Evolutionary conservation across 2,113 vertebrate species (phyloP).

Genomic region (Apteryx owenii): DNA sequence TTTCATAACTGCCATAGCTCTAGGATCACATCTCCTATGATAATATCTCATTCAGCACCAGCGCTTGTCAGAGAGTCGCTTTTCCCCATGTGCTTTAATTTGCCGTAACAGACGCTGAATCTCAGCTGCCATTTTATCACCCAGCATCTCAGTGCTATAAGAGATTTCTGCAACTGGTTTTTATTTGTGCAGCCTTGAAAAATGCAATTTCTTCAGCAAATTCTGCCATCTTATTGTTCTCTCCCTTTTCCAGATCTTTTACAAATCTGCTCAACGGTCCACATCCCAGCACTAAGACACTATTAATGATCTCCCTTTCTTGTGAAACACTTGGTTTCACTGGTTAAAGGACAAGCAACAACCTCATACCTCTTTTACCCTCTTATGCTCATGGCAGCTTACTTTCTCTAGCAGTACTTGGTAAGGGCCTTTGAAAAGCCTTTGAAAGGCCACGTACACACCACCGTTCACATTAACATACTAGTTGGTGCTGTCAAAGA

Average conservation of each 20-base stretch:
- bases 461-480: background rate
- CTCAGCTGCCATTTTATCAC: background rate
- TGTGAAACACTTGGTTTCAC: background rate
- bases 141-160: background rate
- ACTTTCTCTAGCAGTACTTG: background rate
- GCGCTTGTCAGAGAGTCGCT: background rate
- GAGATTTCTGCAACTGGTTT: background rate
- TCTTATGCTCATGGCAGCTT: background rate
- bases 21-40: background rate
- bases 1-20: background rate
- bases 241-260: background rate
- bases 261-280: background rate
- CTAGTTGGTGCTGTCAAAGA: background rate
- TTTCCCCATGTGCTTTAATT: background rate
- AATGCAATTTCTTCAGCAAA: background rate
- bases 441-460: background rate
- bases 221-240: background rate
- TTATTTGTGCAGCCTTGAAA: background rate
- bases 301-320: background rate
- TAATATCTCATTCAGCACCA: background rate
- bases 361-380: rapidly evolving
- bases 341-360: background rate
- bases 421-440: background rate
- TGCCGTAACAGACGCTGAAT: background rate
- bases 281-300: background rate